Base-by-base conservation (phyloP, 64 coral and sea anemone genomes). In the Stichodactyla helianthus region DNA sequence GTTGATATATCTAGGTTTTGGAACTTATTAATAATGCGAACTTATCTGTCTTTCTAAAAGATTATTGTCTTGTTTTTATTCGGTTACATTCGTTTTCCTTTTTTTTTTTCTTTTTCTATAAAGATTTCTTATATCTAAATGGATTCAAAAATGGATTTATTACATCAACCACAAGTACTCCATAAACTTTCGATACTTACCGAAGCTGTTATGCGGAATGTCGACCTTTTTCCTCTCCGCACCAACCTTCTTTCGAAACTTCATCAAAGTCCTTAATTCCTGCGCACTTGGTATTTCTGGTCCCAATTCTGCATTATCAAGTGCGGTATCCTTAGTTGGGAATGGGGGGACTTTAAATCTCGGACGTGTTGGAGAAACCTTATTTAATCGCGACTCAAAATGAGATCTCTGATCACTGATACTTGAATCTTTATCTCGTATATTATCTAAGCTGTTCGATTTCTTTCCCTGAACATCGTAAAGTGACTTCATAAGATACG, bases 141-240 rank as follows among this genome's bases (percentile, higher is more conserved):
- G 35, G 35, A 44, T 44, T 44, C 4, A 44, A 44, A 44, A 44
- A 44, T 44, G 35, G 1, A 44, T 44, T 44, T 44, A 44, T 44
- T 44, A 44, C 35, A 44, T 44, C 35, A 44, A 3, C 35, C 35
- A 44, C 35, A 44, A 44, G 35, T 44, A 44, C 35, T 44, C 35
- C 35, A 44, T 17, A 60, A n/a, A 9, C 22, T 5, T n/a, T 0
- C 6, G 17, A 81, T 15, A 81, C 78, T 81, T 53, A 81, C 78
- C 78, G 22, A 81, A 81, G 17, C 50, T 19, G 27, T 84, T 54
- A 6, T 84, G 83, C 7, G 83, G 83, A 60, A 84, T 84, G 83
- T 84, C 56, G 51, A 84, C 52, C 13, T 84, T 84, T 60, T 84
- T 84, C 83, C 18, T 55, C 5, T 51, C 78, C 7, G 15, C 78